Evolutionary conservation across 2,113 vertebrate species (phyloP), one percentile per base, ranked within the genome.

Genomic region (Suncus etruscus): DNA sequence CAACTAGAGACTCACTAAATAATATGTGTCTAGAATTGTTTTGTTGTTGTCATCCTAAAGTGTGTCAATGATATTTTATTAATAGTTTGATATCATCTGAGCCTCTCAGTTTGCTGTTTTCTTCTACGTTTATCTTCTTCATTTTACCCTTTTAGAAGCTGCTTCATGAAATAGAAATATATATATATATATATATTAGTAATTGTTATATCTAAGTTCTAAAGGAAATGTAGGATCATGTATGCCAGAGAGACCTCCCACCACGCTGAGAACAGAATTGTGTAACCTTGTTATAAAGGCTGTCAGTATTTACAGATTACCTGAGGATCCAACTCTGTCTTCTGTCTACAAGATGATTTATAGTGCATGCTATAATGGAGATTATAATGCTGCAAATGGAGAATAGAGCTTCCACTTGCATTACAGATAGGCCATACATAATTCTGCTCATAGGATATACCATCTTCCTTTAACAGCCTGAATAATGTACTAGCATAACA

Each of bases 401-500:
- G 69, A 68, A 11, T 76, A 78, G 63, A 79, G 72, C 29, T 90
- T 83, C 69, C 47, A 69, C 89, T 76, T 77, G 86, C 90, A 73
- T 91, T 83, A 39, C 47, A 65, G 8, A 50, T 0, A 86, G 54
- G 70, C 54, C 68, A 86, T 63, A 70, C n/a, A 69, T 86, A 93
- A 89, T 85, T 86, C 86, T 93, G 29, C 80, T 81, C 63, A 86
- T 63, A 51, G 73, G 70, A 70, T 9, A 16, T 18, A 72, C 63
- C 77, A 18, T 83, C 65, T 90, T 88, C 68, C 61, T 31, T 82
- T 91, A 88, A 77, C 1, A 12, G 79, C 58, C 83, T 66, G 90
- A 95, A 91, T 88, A 93, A 92, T 69, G 31, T 61, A 81, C 86
- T 48, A 94, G 69, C 90, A 90, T 80, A 91, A 89, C 15, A 93